Evolutionary conservation across 2,888 invertebrate genomes (phyloP).

Genomic region (Adelognathus sp.): DNA sequence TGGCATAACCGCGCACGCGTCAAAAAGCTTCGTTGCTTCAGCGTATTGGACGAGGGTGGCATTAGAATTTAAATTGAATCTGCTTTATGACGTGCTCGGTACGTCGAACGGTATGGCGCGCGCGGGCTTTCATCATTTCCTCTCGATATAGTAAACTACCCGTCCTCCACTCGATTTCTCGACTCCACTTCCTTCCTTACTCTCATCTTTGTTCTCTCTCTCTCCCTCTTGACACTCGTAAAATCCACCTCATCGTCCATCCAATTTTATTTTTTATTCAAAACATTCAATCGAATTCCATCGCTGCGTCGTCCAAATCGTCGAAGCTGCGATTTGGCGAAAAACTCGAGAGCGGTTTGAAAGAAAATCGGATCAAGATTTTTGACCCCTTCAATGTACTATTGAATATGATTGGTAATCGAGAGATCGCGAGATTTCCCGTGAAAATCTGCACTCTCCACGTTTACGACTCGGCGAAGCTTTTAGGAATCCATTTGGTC

Average conservation of each 20-base stretch:
- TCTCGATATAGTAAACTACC: too few relatives aligned
- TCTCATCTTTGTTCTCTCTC: constrained; percentile 19
- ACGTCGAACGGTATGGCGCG: constrained; percentile 33
- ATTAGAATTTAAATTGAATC: constrained; percentile 65
- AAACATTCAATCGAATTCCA: background rate
- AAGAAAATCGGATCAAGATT: background rate
- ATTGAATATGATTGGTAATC: background rate
- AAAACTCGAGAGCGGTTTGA: background rate
- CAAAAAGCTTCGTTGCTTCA: too few relatives aligned
- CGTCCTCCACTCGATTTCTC: constrained; percentile 34
- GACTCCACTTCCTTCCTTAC: constrained; percentile 19
- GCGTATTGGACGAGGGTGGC: constrained; percentile 38
- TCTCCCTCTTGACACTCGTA: background rate
- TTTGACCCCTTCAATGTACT: background rate
- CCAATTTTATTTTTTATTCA: background rate
- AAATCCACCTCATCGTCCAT: background rate
- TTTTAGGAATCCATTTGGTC: constrained; percentile 16
- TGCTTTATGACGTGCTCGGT: constrained; percentile 56
- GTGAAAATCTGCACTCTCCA: background rate
- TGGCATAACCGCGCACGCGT: constrained; percentile 23
- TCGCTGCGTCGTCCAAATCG: background rate
- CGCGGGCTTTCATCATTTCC: constrained; percentile 46
- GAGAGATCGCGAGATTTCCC: background rate
- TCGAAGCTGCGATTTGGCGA: background rate
- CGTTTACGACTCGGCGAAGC: background rate